Conservation (phyloP, 2,888 invertebrate genomes). For the Chaetoderma sp. region DNA sequence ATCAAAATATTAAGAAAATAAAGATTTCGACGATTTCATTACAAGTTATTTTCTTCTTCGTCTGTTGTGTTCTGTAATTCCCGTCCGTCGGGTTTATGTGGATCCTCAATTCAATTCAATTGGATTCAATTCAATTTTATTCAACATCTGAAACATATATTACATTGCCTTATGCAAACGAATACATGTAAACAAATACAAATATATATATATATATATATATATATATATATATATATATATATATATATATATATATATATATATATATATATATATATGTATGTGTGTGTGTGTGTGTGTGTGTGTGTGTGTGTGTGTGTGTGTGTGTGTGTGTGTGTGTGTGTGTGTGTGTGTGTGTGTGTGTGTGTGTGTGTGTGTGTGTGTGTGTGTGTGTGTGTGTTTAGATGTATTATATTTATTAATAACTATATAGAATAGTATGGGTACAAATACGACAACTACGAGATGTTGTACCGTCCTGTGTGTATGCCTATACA, state of each 20-base stretch:
- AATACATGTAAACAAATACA: too few species aligned
- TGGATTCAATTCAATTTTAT: not conserved
- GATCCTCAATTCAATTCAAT: not conserved
- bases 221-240: slow-evolving; percentile 14
- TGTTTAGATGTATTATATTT: slow-evolving; percentile 1
- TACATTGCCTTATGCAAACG: too few species aligned
- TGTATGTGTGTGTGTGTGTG: not conserved
- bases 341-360: not conserved
- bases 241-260: slow-evolving; percentile 1
- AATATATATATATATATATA: not conserved
- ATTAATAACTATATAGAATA: too few species aligned
- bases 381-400: not conserved
- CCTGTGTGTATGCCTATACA: too few species aligned
- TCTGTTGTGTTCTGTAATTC: not conserved
- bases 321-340: slow-evolving; percentile 5
- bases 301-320: slow-evolving; percentile 3
- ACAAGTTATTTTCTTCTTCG: too few species aligned
- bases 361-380: not conserved
- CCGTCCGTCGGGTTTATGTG: too few species aligned
- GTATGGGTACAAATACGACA: too few species aligned
- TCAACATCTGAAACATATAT: too few species aligned
- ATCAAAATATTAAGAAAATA: too few species aligned
- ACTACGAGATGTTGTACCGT: too few species aligned
- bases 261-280: not conserved
- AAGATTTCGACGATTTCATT: too few species aligned